Percentiles rank a stretch among this genome's conserved stretches.
phyloP scores from a whole-genome alignment of 2,888 invertebrate species.

The Papilio demoleus region DNA sequence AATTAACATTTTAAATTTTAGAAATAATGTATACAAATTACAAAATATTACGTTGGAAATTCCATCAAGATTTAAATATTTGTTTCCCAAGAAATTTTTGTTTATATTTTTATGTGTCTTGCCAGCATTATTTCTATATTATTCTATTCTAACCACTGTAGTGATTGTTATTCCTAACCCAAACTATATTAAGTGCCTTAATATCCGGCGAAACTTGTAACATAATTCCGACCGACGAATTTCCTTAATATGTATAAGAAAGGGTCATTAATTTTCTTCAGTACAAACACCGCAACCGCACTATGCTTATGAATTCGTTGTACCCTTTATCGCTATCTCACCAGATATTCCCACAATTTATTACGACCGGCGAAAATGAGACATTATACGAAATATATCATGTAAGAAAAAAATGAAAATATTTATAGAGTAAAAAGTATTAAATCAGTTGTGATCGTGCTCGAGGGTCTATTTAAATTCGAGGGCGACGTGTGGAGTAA shows the following conservation, averaged over 20 bases:
- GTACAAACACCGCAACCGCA: slow-evolving; percentile 19
- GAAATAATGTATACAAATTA: too few relatives aligned
- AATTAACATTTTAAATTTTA: too few relatives aligned
- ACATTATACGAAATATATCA: slow-evolving; percentile 46
- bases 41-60: too few relatives aligned
- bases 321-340: slow-evolving; percentile 25
- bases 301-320: slow-evolving; percentile 24
- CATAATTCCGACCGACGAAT: slow-evolving; percentile 24
- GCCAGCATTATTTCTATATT: not conserved
- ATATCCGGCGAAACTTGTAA: slow-evolving; percentile 33
- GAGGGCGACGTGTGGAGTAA: slow-evolving; percentile 74
- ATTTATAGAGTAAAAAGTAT: slow-evolving; percentile 58
- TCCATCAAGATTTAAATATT: too few relatives aligned
- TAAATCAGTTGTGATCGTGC: slow-evolving; percentile 73
- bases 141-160: not conserved
- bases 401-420: slow-evolving; percentile 49
- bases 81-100: too few relatives aligned
- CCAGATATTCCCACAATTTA: slow-evolving; percentile 33
- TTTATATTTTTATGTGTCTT: not conserved
- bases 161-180: slow-evolving; percentile 24
- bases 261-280: slow-evolving; percentile 36
- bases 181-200: slow-evolving; percentile 29
- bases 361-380: slow-evolving; percentile 27
- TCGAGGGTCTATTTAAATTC: slow-evolving; percentile 77
- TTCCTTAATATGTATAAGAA: slow-evolving; percentile 32